phyloP scores from a whole-genome alignment of 1,140 invertebrate genomes.

The Drosophila ambigua region DNA sequence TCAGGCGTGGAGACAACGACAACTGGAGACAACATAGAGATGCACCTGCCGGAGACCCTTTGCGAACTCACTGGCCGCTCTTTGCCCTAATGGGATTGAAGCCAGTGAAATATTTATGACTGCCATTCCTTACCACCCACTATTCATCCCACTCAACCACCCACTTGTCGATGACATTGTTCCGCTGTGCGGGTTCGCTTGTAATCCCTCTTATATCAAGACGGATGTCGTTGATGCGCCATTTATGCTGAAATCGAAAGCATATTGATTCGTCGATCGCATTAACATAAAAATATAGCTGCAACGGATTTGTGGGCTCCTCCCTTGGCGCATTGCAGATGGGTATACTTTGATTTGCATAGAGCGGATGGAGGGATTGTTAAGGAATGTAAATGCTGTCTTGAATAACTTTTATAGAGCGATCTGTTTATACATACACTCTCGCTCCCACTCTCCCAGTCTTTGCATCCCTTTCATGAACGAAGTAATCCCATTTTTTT shows the following conservation, averaged over 20 bases:
- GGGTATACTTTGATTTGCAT: constrained; percentile 64
- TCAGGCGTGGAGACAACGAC: constrained; percentile 1
- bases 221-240: constrained; percentile 62
- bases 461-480: neutral
- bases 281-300: constrained; percentile 59
- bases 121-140: constrained; percentile 16
- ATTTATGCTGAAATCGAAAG: constrained; percentile 72
- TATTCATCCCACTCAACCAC: constrained; percentile 10
- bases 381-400: constrained; percentile 25
- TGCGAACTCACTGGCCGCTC: constrained; percentile 19
- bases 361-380: constrained; percentile 18
- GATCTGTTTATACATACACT: constrained; percentile 32
- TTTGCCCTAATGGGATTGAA: constrained; percentile 38
- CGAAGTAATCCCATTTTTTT: neutral
- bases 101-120: constrained; percentile 52
- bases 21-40: constrained; percentile 1
- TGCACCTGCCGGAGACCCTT: constrained; percentile 60
- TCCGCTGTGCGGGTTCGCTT: constrained; percentile 23
- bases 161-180: constrained; percentile 46
- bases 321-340: constrained; percentile 66
- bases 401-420: constrained; percentile 34
- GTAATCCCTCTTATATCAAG: constrained; percentile 55
- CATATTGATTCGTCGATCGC: constrained; percentile 54
- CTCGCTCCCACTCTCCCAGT: too few relatives aligned
- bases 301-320: constrained; percentile 32